Evolutionary conservation across 2,113 vertebrate species (phyloP).

Genomic region (Leucosticte australis): DNA sequence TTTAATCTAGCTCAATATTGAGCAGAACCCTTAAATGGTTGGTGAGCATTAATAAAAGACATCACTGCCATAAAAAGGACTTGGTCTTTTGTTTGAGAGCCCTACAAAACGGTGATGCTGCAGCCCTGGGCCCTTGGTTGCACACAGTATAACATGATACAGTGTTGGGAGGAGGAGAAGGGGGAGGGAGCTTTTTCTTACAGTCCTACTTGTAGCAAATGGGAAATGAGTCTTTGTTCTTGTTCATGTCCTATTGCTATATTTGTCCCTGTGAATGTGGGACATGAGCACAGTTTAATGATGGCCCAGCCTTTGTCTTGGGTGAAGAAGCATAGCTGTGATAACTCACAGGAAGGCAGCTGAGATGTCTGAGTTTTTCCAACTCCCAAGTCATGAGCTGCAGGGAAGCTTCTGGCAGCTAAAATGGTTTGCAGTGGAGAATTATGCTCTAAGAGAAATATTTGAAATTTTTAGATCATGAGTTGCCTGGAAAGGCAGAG

Average conservation of each 20-base stretch:
- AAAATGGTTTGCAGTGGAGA: not conserved
- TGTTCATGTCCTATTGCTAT: not conserved
- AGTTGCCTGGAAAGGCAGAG: not conserved
- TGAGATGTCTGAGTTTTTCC: not conserved
- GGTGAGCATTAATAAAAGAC: not conserved
- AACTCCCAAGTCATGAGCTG: not conserved
- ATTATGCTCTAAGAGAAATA: not conserved
- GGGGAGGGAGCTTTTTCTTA: not conserved
- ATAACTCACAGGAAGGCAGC: not conserved
- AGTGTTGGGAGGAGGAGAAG: not conserved
- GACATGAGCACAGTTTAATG: not conserved
- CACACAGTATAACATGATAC: not conserved
- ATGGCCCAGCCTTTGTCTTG: not conserved
- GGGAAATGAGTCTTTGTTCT: constrained; percentile 46
- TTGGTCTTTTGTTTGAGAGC: not conserved
- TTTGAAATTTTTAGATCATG: not conserved
- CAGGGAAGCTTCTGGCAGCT: not conserved
- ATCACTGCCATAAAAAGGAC: not conserved
- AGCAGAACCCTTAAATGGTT: not conserved
- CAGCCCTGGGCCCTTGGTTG: not conserved
- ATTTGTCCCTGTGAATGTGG: constrained; percentile 13
- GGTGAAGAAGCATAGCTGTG: not conserved
- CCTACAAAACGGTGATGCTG: not conserved
- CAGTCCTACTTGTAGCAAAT: constrained; percentile 29
- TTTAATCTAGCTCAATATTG: not conserved